Percentiles rank a stretch among this genome's conserved stretches.
Evolutionary conservation across 2,888 invertebrate genomes (phyloP).

Genomic region (Eupeodes latifasciatus): DNA sequence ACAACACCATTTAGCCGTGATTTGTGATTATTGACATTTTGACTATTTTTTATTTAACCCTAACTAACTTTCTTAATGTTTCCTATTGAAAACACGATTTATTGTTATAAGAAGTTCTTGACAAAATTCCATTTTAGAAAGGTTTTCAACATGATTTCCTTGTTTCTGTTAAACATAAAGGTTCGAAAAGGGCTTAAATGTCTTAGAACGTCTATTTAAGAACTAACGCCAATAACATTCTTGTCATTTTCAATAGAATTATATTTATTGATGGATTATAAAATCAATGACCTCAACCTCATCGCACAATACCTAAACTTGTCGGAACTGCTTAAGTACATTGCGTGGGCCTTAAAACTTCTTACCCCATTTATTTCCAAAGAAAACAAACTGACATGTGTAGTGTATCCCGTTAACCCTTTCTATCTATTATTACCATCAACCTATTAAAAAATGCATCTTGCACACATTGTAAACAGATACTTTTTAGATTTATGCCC

Average conservation of each 20-base stretch:
- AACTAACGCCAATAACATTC: neutral
- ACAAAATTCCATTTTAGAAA: too few relatives aligned
- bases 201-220: neutral
- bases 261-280: neutral
- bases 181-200: neutral
- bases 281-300: conserved; percentile 11
- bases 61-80: too few relatives aligned
- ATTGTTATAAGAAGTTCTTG: too few relatives aligned
- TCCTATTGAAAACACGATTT: too few relatives aligned
- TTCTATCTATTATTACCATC: conserved; percentile 45
- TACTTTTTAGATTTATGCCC: conserved; percentile 58
- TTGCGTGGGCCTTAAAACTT: conserved; percentile 9
- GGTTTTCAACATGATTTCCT: too few relatives aligned
- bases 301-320: neutral
- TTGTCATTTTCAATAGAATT: neutral
- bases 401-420: conserved; percentile 42
- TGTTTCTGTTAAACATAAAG: neutral
- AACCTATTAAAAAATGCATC: conserved; percentile 48
- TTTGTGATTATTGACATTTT: too few relatives aligned
- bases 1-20: too few relatives aligned
- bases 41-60: too few relatives aligned
- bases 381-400: neutral
- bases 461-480: conserved; percentile 39
- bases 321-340: conserved; percentile 14
- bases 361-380: neutral